These are phyloP conservation scores for Saimiri boliviensis DNA, from an alignment of 2,113 vertebrate genomes.

Conservation along the genomic window DNA sequence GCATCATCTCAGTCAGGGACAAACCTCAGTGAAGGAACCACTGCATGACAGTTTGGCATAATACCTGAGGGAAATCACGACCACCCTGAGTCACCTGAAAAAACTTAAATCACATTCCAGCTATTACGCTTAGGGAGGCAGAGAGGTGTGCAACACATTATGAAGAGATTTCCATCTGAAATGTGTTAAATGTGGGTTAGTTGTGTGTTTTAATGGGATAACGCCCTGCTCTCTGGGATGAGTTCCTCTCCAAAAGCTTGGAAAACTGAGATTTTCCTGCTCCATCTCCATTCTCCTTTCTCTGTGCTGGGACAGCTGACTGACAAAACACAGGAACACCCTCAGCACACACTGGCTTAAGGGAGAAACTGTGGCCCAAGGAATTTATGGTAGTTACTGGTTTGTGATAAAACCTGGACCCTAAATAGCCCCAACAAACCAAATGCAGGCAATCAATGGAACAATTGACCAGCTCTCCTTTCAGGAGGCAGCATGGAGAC, in stretches of 20 bases:
- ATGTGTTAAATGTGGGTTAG: background rate
- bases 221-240: background rate
- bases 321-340: background rate
- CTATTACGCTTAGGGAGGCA: background rate
- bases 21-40: background rate
- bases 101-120: background rate
- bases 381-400: background rate
- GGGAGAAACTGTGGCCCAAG: background rate
- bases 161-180: background rate
- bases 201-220: background rate
- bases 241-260: background rate
- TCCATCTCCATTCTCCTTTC: background rate
- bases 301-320: background rate
- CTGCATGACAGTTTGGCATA: background rate
- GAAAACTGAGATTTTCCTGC: background rate
- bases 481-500: background rate
- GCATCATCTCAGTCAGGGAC: background rate
- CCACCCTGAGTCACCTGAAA: background rate
- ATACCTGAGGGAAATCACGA: background rate
- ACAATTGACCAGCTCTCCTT: background rate
- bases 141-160: background rate
- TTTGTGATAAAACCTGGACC: background rate
- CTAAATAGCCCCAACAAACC: background rate
- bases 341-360: background rate
- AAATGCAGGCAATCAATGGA: fast-evolving